Conservation (phyloP, 2,888 invertebrate genomes). For the Trichacis sp. region DNA sequence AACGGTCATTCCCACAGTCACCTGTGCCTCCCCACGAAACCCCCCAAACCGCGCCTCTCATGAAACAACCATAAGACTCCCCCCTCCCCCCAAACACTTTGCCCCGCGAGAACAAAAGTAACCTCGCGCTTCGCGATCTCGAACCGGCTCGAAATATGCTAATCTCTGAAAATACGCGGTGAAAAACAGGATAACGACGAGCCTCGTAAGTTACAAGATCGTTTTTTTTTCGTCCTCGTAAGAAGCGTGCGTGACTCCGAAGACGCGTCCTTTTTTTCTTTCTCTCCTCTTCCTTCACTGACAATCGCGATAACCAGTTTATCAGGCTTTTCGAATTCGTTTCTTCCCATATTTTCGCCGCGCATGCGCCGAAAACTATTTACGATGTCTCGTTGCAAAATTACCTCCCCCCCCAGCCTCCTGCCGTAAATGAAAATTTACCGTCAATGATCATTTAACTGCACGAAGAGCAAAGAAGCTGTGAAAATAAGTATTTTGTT, state of each 20-base stretch:
- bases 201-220: conserved; percentile 39
- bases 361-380: no score
- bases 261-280: conserved; percentile 29
- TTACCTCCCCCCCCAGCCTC: neutral
- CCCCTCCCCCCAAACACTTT: no score
- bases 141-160: conserved; percentile 52
- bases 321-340: conserved; percentile 29
- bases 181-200: conserved; percentile 38
- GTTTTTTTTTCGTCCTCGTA: conserved; percentile 30
- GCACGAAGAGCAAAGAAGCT: neutral
- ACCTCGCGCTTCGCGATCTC: conserved; percentile 46
- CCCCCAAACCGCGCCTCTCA: conserved; percentile 53
- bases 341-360: conserved; percentile 3
- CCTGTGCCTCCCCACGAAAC: conserved; percentile 58
- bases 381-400: neutral
- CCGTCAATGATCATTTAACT: neutral
- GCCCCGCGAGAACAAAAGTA: conserved; percentile 47
- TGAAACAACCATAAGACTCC: no score
- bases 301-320: conserved; percentile 24
- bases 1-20: conserved; percentile 68
- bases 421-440: conserved; percentile 9
- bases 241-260: conserved; percentile 15
- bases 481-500: neutral
- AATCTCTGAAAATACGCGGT: conserved; percentile 45
- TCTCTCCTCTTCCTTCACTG: conserved; percentile 11